Base-by-base conservation (phyloP, 2,888 invertebrate genomes). In the Diarsia dahlii region DNA sequence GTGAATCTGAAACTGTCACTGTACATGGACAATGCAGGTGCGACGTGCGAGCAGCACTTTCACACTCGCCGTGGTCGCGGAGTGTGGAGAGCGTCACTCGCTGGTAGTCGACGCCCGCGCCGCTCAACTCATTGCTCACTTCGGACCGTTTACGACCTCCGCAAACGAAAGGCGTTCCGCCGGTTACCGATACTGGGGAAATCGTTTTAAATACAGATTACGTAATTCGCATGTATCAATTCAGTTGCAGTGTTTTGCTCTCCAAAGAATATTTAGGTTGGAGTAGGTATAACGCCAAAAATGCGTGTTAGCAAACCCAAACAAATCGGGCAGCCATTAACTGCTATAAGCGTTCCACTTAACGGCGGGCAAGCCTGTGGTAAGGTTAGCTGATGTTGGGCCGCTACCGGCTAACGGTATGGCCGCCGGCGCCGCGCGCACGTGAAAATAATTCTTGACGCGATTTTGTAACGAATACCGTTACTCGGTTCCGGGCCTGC, bases 371-470 rank as follows among this genome's bases (percentile, higher is more conserved):
- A 84, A 90, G 91, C 90, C 89, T 90, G 87, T 87, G 90, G 89
- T 87, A 89, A 92, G 91, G 92, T 90, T 91, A 89, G 91, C 90
- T 85, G 90, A 87, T 84, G 91, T 87, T 90, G 91, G 88, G 88
- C 88, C 89, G 91, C 92, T 91, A 91, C 91, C 87, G 91, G 90
- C 89, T 95, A 95, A 95, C 96, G 96, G 95, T 95, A 90, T 87
- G 90, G 82, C 86, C 85, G 90, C 83, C 91, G 92, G 90, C 89
- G 93, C 94, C 91, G 92, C 90, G 93, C 92, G 95, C 95, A 95
- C 96, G 95, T 96, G 96, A 96, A 96, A 94, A 96, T 96, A 96
- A 96, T 96, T 96, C 96, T 96, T 95, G 95, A 94, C 94, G 96
- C 94, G 95, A 95, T 96, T 96, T 96, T 95, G 96, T 96, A 96